These are phyloP conservation scores for Oikopleura vanhoeffeni DNA, from an alignment of 23 tunicate genomes.

Conservation along the genomic window DNA sequence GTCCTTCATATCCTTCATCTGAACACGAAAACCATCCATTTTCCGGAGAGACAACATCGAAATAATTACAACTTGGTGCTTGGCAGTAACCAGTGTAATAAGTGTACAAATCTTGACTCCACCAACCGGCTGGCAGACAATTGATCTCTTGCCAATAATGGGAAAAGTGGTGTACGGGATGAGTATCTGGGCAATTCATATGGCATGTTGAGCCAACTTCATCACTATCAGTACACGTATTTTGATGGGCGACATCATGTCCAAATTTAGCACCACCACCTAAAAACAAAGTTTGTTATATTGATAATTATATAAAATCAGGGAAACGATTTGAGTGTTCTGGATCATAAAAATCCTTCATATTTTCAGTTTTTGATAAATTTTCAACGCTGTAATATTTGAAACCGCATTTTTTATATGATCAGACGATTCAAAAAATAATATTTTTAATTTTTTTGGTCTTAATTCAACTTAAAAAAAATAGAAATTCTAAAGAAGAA, in stretches of 20 bases:
- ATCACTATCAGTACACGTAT: neutral
- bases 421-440: no score
- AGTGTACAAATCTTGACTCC: neutral
- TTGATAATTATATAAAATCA: no score
- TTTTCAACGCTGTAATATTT: no score
- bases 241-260: neutral
- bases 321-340: no score
- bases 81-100: slow-evolving; percentile 15
- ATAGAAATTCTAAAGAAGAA: no score
- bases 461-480: no score
- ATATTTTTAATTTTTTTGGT: no score
- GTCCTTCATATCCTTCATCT: slow-evolving; percentile 13
- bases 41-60: neutral
- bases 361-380: no score
- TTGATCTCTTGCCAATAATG: slow-evolving; percentile 11
- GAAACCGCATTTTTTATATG: no score
- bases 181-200: slow-evolving; percentile 5
- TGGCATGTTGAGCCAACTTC: neutral
- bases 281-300: no score
- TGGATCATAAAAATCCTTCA: no score
- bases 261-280: neutral
- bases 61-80: neutral
- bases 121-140: neutral
- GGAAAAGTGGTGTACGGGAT: slow-evolving; percentile 13
- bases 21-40: neutral